Conservation (phyloP, 2,797 vertebrate species). For the Huso huso region DNA sequence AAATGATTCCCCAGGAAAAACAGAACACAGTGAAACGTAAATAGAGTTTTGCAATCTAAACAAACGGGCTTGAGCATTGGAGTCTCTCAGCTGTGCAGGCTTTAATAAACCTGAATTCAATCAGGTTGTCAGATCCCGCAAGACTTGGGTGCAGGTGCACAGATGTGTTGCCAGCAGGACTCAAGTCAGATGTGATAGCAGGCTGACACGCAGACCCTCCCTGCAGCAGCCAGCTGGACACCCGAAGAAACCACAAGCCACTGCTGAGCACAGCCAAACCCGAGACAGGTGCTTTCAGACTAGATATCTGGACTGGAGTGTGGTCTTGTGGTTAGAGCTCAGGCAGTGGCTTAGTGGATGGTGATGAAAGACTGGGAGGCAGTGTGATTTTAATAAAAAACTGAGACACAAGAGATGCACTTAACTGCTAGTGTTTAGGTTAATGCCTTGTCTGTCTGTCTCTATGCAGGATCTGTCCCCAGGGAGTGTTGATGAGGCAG, state of each 20-base stretch:
- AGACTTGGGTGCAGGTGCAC: background rate
- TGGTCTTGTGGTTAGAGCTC: background rate
- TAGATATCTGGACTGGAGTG: background rate
- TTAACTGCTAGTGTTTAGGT: background rate
- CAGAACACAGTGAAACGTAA: background rate
- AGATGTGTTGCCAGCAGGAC: slow-evolving; percentile 1
- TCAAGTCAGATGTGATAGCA: background rate
- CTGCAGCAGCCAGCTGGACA: background rate
- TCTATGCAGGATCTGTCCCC: slow-evolving; percentile 80
- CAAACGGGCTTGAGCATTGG: background rate
- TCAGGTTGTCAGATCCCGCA: background rate
- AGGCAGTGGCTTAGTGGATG: background rate
- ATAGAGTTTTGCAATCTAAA: background rate
- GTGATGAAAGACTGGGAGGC: background rate
- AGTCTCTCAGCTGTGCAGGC: background rate
- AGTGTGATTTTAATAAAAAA: background rate
- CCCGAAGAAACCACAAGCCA: background rate
- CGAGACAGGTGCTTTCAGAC: background rate
- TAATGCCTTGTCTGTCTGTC: too few species aligned
- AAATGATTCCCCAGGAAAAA: background rate
- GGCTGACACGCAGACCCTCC: background rate
- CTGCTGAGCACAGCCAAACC: background rate
- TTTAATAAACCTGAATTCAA: background rate
- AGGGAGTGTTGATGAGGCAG: slow-evolving; percentile 89
- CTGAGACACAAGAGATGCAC: background rate